phyloP scores from a whole-genome alignment of 2,888 invertebrate genomes.

The Campoplex capitator region DNA sequence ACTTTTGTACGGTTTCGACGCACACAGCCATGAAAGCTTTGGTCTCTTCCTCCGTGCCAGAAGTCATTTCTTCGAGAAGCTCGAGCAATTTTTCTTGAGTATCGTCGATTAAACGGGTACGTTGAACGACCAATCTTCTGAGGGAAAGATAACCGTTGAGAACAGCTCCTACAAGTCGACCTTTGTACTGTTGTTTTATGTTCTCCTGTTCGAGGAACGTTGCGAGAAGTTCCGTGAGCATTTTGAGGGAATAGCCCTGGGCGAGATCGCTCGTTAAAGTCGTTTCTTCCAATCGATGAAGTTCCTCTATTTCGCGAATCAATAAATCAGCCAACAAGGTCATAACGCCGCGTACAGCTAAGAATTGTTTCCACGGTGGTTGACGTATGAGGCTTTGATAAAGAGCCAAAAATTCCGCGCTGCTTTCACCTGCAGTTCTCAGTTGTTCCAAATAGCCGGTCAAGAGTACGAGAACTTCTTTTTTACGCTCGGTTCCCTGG shows the following conservation, averaged over 20 bases:
- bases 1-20: conserved; percentile 97
- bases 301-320: conserved; percentile 94
- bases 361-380: conserved; percentile 96
- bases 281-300: conserved; percentile 95
- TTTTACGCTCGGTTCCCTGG: conserved; percentile 88
- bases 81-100: conserved; percentile 97
- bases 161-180: conserved; percentile 94
- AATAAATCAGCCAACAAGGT: conserved; percentile 93
- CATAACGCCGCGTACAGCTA: conserved; percentile 94
- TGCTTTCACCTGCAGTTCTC: conserved; percentile 95
- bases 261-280: conserved; percentile 97
- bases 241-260: conserved; percentile 96
- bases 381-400: conserved; percentile 94
- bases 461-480: conserved; percentile 92
- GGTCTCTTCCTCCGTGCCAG: conserved; percentile 97
- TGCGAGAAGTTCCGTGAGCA: conserved; percentile 94
- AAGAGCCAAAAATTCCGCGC: conserved; percentile 94
- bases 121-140: conserved; percentile 95
- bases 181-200: conserved; percentile 96
- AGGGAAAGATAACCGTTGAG: conserved; percentile 97
- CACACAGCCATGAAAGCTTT: conserved; percentile 99
- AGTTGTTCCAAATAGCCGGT: conserved; percentile 95
- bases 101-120: conserved; percentile 97
- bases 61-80: conserved; percentile 97
- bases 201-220: conserved; percentile 95